phyloP scores from a whole-genome alignment of 2,888 invertebrate genomes.

The Pseudoips prasinana region DNA sequence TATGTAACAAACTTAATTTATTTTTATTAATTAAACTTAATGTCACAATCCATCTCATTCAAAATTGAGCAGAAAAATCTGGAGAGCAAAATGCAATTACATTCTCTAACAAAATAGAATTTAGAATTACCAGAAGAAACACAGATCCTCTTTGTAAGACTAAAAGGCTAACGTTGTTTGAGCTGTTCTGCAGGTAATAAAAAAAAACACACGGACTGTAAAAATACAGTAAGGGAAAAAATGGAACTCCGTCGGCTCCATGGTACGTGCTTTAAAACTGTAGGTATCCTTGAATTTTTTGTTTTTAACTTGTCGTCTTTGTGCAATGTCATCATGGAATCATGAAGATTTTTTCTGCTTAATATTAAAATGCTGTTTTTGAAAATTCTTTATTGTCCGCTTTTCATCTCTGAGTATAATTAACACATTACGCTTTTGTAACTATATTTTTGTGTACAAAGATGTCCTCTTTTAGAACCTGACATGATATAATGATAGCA shows the following conservation, averaged over 20 bases:
- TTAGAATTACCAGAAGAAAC: slow-evolving; percentile 22
- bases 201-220: slow-evolving; percentile 17
- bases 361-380: slow-evolving; percentile 15
- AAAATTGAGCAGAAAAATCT: slow-evolving; percentile 14
- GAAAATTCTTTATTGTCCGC: too few species aligned
- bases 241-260: slow-evolving; percentile 2
- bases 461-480: too few species aligned
- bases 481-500: too few species aligned
- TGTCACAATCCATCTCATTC: slow-evolving; percentile 1
- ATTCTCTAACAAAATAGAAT: slow-evolving; percentile 27
- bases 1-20: too few species aligned
- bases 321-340: slow-evolving; percentile 6
- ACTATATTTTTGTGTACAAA: too few species aligned
- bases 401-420: too few species aligned
- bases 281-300: slow-evolving; percentile 5
- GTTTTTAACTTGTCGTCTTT: slow-evolving; percentile 20
- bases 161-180: slow-evolving; percentile 23
- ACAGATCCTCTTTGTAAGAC: slow-evolving; percentile 16
- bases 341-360: slow-evolving; percentile 5
- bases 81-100: slow-evolving; percentile 19
- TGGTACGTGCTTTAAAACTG: slow-evolving; percentile 29
- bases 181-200: slow-evolving; percentile 13
- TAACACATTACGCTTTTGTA: too few species aligned
- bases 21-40: too few species aligned
- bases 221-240: slow-evolving; percentile 21